These are phyloP conservation scores for Cinclus cinclus DNA, from an alignment of 2,113 vertebrate genomes.

Conservation along the genomic window DNA sequence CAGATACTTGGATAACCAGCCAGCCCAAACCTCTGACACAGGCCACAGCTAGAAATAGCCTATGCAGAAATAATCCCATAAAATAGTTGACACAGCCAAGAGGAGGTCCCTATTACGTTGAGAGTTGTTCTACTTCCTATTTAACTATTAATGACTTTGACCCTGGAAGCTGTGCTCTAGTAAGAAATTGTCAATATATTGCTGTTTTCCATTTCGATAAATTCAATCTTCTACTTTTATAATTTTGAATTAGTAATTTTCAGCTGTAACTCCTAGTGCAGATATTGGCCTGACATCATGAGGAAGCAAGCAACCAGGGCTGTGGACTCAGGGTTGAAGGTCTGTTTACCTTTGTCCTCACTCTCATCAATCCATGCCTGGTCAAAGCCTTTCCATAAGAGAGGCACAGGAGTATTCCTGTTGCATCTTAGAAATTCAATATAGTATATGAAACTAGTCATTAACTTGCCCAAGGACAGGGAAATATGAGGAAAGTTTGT, in stretches of 20 bases:
- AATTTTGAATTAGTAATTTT: neutral
- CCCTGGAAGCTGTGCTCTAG: neutral
- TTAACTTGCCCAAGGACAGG: neutral
- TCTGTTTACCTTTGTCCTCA: neutral
- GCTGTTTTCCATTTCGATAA: neutral
- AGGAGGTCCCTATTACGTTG: neutral
- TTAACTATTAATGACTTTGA: neutral
- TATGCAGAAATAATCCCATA: constrained; percentile 4
- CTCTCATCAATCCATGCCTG: neutral
- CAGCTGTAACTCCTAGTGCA: neutral
- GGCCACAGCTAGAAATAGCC: neutral
- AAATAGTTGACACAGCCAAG: neutral
- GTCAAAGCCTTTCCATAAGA: neutral
- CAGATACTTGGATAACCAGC: neutral
- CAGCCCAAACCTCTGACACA: neutral
- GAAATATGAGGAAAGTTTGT: neutral
- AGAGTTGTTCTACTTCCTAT: neutral
- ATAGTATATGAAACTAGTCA: neutral
- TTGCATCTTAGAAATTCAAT: neutral
- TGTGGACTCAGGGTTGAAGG: neutral
- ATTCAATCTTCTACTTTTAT: neutral
- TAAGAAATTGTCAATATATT: neutral
- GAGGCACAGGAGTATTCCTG: neutral
- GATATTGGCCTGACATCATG: fast-evolving
- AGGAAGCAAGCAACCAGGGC: fast-evolving